Conservation (phyloP, 1,140 invertebrate genomes). For the Drosophila pandora region DNA sequence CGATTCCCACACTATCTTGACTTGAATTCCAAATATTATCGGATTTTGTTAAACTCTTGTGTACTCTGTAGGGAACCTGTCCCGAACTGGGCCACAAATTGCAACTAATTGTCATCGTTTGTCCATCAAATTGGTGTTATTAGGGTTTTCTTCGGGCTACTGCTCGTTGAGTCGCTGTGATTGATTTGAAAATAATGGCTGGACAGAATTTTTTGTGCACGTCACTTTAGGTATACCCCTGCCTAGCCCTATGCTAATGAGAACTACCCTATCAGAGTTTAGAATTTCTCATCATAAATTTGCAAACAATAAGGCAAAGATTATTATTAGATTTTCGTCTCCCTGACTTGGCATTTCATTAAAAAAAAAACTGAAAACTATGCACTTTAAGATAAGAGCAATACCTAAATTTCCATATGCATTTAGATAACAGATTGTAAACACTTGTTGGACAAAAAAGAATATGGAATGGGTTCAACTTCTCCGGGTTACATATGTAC, state of each 20-base stretch:
- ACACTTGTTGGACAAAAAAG: constrained; percentile 10
- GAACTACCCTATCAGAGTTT: background rate
- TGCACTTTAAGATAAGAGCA: constrained; percentile 36
- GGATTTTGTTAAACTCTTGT: constrained; percentile 1
- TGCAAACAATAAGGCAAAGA: constrained; percentile 35
- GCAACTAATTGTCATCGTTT: constrained; percentile 31
- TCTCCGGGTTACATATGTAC: too few species aligned
- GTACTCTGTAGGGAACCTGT: constrained; percentile 1
- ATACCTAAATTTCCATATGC: constrained; percentile 6
- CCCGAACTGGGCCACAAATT: constrained; percentile 32
- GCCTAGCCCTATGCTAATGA: constrained; percentile 9
- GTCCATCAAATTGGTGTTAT: constrained; percentile 34
- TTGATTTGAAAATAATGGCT: constrained; percentile 44
- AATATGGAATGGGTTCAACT: background rate
- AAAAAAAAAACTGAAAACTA: constrained; percentile 5
- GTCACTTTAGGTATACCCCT: background rate
- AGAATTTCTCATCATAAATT: constrained; percentile 13
- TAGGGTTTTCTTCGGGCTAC: constrained; percentile 1
- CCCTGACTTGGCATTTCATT: constrained; percentile 22
- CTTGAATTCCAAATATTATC: constrained; percentile 4
- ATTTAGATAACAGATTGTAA: constrained; percentile 24
- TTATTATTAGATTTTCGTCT: constrained; percentile 7
- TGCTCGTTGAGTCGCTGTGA: constrained; percentile 26
- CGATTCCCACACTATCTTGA: constrained; percentile 26
- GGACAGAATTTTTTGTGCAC: background rate